phyloP scores from a whole-genome alignment of 2,113 vertebrate genomes.

The Otus sunia region DNA sequence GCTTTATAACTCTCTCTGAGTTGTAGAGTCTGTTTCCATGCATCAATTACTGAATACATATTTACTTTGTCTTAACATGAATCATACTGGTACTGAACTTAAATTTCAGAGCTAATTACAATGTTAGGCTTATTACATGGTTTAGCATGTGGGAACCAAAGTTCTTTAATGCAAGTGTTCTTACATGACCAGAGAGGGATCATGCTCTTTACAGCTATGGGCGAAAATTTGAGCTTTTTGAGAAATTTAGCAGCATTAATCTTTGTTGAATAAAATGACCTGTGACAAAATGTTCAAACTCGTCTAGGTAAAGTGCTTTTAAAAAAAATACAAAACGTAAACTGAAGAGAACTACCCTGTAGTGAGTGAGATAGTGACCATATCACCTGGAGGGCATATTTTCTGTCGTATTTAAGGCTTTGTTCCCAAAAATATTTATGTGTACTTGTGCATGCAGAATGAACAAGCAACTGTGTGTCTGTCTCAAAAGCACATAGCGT shows the following conservation, averaged over 20 bases:
- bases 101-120: background rate
- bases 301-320: background rate
- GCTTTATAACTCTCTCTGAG: too few relatives aligned
- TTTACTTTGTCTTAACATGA: background rate
- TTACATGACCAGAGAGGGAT: background rate
- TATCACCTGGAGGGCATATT: background rate
- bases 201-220: background rate
- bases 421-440: rapidly evolving
- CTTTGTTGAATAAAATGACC: background rate
- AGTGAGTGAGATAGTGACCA: background rate
- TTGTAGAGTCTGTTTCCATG: too few relatives aligned
- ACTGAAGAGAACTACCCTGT: background rate
- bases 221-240: background rate
- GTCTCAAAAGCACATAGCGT: background rate
- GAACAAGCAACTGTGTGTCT: background rate
- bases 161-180: background rate
- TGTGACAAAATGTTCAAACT: background rate
- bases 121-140: background rate
- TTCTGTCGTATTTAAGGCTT: background rate
- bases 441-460: background rate
- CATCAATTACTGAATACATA: background rate
- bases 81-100: background rate
- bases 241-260: background rate
- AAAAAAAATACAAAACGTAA: background rate
- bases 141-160: background rate